Percentiles rank a stretch among this genome's conserved stretches.
phyloP scores from a whole-genome alignment of 2,113 vertebrate genomes.

The Benitochromis conjunctus region DNA sequence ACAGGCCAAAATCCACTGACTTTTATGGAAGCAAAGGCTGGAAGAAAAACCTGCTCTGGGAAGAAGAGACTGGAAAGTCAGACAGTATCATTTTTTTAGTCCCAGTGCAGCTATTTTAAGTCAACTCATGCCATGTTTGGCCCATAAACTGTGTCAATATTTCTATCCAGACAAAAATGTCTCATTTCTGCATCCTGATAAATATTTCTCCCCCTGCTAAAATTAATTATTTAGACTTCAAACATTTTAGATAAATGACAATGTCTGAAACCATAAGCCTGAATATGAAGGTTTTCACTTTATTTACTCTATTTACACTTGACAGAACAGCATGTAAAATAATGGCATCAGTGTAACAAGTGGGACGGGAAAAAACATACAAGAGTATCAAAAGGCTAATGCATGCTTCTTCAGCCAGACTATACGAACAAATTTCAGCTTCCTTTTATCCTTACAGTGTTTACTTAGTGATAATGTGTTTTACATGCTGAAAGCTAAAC shows the following conservation, averaged over 20 bases:
- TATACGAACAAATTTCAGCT: neutral
- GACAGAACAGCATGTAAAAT: neutral
- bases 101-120: neutral
- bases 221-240: neutral
- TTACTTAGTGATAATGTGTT: neutral
- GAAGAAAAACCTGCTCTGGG: neutral
- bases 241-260: neutral
- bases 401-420: rapidly evolving
- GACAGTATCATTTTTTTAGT: neutral
- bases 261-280: neutral
- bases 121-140: neutral
- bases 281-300: neutral
- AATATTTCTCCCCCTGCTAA: neutral
- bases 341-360: neutral
- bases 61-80: neutral
- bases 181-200: neutral
- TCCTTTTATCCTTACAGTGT: neutral
- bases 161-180: neutral
- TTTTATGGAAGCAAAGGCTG: neutral
- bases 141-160: neutral
- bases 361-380: neutral
- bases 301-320: neutral
- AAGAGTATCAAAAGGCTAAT: neutral
- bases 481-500: neutral
- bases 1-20: neutral